phyloP scores from a whole-genome alignment of 2,797 vertebrate genomes.

The Phyllotis vaccarum region DNA sequence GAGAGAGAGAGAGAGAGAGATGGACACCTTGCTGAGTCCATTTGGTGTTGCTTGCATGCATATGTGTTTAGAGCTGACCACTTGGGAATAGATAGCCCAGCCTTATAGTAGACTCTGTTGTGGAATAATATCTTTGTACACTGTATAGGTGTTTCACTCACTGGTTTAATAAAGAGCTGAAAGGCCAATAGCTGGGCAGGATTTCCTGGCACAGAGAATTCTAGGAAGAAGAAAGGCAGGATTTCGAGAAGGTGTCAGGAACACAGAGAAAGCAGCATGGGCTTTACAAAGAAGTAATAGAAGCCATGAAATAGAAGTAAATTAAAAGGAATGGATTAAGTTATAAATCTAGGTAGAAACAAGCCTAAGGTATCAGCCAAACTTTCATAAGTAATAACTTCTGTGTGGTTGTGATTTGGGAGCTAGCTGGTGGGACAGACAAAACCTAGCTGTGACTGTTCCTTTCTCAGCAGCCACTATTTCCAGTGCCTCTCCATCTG shows the following conservation, averaged over 20 bases:
- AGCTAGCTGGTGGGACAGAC: too few species aligned
- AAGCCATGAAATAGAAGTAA: neutral
- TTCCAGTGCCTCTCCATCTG: neutral
- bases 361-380: neutral
- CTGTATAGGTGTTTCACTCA: neutral
- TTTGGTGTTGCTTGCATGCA: neutral
- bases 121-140: neutral
- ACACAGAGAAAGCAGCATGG: neutral
- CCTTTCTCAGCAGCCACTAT: neutral
- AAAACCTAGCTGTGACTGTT: neutral
- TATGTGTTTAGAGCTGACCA: too few species aligned
- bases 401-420: neutral
- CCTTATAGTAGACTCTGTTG: neutral
- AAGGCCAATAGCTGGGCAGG: neutral
- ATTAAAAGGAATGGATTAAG: neutral
- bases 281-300: neutral
- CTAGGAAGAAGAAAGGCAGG: neutral
- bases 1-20: too few species aligned
- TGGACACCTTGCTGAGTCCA: neutral
- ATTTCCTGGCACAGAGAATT: neutral
- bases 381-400: neutral
- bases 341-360: neutral
- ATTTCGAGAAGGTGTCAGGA: neutral
- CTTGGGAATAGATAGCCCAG: neutral
- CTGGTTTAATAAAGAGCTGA: neutral